These are phyloP conservation scores for Ridgeia piscesae DNA, from an alignment of 1,140 invertebrate genomes.

Conservation along the genomic window DNA sequence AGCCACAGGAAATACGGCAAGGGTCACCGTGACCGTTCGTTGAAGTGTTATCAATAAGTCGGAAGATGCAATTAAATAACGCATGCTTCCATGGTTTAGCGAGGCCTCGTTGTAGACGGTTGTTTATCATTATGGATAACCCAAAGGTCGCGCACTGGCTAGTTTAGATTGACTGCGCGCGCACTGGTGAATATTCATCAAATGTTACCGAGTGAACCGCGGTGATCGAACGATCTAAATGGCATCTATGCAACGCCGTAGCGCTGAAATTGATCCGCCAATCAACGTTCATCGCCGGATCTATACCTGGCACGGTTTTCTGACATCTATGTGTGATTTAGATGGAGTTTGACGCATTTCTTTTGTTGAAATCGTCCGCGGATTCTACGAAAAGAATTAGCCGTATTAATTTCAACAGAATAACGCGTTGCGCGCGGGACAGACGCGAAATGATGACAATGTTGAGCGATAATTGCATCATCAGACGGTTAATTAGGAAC, in stretches of 20 bases:
- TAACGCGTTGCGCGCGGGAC: not conserved
- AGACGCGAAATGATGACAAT: not conserved
- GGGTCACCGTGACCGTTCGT: not conserved
- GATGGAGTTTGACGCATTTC: not conserved
- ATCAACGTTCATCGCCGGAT: not conserved
- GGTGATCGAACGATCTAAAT: not conserved
- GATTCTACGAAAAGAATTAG: not conserved
- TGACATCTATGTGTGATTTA: not conserved
- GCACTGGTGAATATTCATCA: not conserved
- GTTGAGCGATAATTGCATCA: not conserved
- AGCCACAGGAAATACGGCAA: not conserved
- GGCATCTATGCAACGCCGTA: not conserved
- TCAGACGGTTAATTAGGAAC: not conserved
- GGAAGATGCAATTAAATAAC: not conserved
- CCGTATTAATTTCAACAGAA: not conserved
- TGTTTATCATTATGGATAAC: not conserved
- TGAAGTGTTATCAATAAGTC: not conserved
- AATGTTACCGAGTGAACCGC: not conserved
- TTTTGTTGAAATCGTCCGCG: not conserved
- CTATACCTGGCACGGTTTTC: not conserved
- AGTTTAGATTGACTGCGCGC: not conserved
- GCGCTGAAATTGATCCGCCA: not conserved
- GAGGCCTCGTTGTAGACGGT: not conserved
- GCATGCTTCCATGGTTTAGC: not conserved
- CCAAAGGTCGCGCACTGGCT: not conserved